These are phyloP conservation scores for Tiliacea citrago DNA, from an alignment of 2,888 invertebrate genomes.

Conservation along the genomic window DNA sequence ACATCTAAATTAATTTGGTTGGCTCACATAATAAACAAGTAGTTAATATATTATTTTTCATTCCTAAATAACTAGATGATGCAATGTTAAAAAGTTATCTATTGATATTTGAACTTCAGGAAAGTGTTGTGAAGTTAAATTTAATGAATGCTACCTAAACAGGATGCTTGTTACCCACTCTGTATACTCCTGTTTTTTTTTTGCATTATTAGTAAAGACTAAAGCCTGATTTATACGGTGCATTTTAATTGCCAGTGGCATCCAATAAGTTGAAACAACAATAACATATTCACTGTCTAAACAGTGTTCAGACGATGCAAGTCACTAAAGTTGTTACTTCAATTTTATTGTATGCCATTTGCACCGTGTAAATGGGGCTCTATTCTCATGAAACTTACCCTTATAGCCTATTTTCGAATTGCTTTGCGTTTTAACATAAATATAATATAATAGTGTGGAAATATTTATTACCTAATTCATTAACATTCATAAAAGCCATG, in stretches of 20 bases:
- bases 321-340: not conserved
- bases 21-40: slow-evolving; percentile 59
- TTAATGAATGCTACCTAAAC: not conserved
- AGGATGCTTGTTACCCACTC: not conserved
- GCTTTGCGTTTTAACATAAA: not conserved
- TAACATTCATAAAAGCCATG: slow-evolving; percentile 21
- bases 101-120: slow-evolving; percentile 46
- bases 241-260: too few species aligned
- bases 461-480: not conserved
- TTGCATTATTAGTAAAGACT: slow-evolving; percentile 9
- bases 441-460: slow-evolving; percentile 1
- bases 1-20: slow-evolving; percentile 70
- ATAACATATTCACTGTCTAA: not conserved
- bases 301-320: not conserved
- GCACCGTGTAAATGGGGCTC: not conserved
- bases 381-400: not conserved
- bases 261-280: not conserved
- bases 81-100: slow-evolving; percentile 26
- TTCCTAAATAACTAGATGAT: slow-evolving; percentile 49
- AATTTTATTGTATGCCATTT: not conserved
- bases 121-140: slow-evolving; percentile 24
- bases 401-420: slow-evolving; percentile 14
- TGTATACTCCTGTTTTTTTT: not conserved
- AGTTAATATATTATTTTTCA: slow-evolving; percentile 48
- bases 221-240: not conserved